Evolutionary conservation across 2,797 vertebrate genomes (phyloP), one percentile per base, ranked within the genome.

Genomic region (Xerus rutilus): DNA sequence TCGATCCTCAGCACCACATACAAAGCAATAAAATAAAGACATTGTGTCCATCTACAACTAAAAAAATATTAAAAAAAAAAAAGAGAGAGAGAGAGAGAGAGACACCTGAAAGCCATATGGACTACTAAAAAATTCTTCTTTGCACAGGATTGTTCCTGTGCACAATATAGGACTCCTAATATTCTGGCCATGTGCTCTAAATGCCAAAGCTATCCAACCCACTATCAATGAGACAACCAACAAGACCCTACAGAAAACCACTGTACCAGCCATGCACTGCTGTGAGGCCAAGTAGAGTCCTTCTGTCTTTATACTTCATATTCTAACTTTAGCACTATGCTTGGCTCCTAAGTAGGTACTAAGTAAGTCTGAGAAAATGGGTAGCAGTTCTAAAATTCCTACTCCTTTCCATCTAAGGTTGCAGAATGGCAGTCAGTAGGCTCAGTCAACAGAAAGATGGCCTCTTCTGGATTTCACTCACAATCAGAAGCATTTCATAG

Each of bases 341-440:
- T 67, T 91, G 79, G 47, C 57, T 81, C 32, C 83, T 81, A 82
- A 72, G 25, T 0, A 62, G 70, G 35, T 45, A 14, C 28, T 93
- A 72, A 62, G 0, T 39, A 39, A 81, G 25, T 49, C 70, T 96
- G 64, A 91, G 83, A 45, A 91, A 89, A 1, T 79, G 45, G 13
- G 30, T 70, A 57, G 39, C 12, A 54, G 49, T 81, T 57, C 64
- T 89, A 70, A 88, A 84, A 45, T 35, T 47, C 30, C 83, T 67
- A 59, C 25, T 73, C 28, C 43, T 30, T 74, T 85, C 47, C 54
- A 54, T 91, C 67, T 65, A 17, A 72, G n/a, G 39, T 52, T 85
- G 77, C 39, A 85, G 47, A 86, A 93, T 70, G 86, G 59, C 69
- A 89, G 78, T 90, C 82, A 95, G 28, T 73, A 82, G 65, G 52